Evolutionary conservation across 2,888 invertebrate genomes (phyloP).

Genomic region (Belgica antarctica): DNA sequence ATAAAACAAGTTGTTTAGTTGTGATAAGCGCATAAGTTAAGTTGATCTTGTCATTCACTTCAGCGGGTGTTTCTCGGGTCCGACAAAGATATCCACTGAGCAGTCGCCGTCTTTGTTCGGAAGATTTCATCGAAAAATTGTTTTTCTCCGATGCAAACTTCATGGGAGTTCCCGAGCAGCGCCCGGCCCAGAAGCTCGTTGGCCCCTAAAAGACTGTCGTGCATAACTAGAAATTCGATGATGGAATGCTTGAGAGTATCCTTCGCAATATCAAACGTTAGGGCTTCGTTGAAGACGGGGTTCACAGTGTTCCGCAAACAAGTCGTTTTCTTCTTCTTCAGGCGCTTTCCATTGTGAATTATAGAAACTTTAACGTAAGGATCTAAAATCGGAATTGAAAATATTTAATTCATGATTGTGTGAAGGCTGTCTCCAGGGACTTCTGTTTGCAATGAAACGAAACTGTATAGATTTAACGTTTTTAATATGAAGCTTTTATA

Average conservation of each 20-base stretch:
- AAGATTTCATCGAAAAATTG: constrained; percentile 60
- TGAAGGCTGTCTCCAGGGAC: too few relatives aligned
- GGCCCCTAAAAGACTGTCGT: constrained; percentile 62
- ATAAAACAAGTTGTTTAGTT: background rate
- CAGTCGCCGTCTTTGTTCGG: constrained; percentile 60
- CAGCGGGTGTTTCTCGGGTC: constrained; percentile 48
- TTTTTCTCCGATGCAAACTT: constrained; percentile 56
- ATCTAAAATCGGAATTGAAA: too few relatives aligned
- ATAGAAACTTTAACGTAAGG: constrained; percentile 92
- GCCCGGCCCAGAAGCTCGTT: constrained; percentile 59
- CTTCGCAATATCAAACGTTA: constrained; percentile 85
- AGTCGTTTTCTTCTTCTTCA: constrained; percentile 91
- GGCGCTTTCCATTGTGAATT: constrained; percentile 80
- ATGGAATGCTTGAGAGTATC: constrained; percentile 59
- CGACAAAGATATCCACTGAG: constrained; percentile 60
- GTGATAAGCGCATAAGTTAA: background rate
- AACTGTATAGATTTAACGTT: too few relatives aligned
- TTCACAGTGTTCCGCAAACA: constrained; percentile 82
- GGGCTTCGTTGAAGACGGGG: constrained; percentile 90
- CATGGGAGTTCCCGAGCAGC: constrained; percentile 57
- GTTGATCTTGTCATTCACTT: too few relatives aligned
- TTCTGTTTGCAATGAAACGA: too few relatives aligned
- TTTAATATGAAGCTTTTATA: too few relatives aligned
- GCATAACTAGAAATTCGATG: constrained; percentile 62
- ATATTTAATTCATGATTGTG: too few relatives aligned